phyloP scores from a whole-genome alignment of 30 jellyfish, hydroid and myxozoan genomes.

The Aurelia aurita region DNA sequence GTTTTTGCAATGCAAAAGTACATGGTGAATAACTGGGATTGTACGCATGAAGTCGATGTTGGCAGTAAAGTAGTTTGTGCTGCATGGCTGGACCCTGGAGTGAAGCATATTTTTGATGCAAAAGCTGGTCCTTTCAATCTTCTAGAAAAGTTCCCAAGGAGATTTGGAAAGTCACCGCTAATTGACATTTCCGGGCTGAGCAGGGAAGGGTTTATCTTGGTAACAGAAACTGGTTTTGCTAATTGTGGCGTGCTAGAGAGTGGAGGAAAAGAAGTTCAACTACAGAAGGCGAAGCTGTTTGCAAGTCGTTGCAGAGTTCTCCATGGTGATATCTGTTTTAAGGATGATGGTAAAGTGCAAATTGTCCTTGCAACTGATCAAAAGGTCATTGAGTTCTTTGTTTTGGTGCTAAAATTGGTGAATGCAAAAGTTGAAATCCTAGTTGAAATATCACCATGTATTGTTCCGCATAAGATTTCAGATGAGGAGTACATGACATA shows the following conservation, averaged over 20 bases:
- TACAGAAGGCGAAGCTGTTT: constrained; percentile 26
- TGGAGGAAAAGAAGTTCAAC: constrained; percentile 14
- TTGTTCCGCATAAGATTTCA: constrained; percentile 67
- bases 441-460: constrained; percentile 79
- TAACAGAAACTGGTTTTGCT: constrained; percentile 60
- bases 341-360: constrained; percentile 73
- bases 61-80: constrained; percentile 50
- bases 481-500: constrained; percentile 48
- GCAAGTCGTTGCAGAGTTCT: constrained; percentile 43
- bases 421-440: constrained; percentile 45
- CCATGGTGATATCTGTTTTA: constrained; percentile 56
- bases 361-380: constrained; percentile 65
- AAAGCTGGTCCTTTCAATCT: constrained; percentile 44
- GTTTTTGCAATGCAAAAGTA: constrained; percentile 52
- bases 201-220: constrained; percentile 62
- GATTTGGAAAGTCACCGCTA: constrained; percentile 24
- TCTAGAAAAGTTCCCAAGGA: constrained; percentile 48
- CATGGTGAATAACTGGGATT: constrained; percentile 69
- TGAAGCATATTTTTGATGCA: constrained; percentile 50
- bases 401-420: constrained; percentile 46
- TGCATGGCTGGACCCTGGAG: constrained; percentile 62
- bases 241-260: constrained; percentile 41
- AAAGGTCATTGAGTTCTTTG: constrained; percentile 70
- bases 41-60: constrained; percentile 27
- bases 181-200: constrained; percentile 67